Base-by-base conservation (phyloP, 1,140 invertebrate species). In the Oedothorax gibbosus region DNA sequence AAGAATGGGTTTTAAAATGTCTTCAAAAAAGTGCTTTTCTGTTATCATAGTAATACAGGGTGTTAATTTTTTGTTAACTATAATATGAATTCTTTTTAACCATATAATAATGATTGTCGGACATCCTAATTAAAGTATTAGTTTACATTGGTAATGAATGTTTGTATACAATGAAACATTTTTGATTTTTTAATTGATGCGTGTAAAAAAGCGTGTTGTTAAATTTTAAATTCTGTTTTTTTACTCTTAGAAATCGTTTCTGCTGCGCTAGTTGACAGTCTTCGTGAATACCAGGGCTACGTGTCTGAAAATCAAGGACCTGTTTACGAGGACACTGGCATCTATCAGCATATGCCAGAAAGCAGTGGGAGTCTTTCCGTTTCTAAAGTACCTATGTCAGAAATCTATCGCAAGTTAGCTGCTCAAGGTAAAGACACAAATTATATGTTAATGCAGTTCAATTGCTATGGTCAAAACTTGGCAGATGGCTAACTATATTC, bases 211-310 rank as follows among this genome's bases (percentile, higher is more conserved):
- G 7, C 0, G n/a, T 7, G 10, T n/a, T 51, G 12, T 72, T 12
- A 2, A 51, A n/a, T 12, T 51, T 3, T 9, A 4, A 15, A 11
- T 72, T 12, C 14, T 72, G 35, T 65, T 73, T n/a, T n/a, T 20
- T 88, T 86, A 80, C 73, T 90, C 92, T 21, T 87, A 94, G 94
- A 94, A 88, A 92, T 94, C 18, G 90, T 95, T 88, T 93, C 94
- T 51, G 92, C 92, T n/a, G 93, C 94, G 0, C 88, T 95, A 68
- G 92, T 93, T 0, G 94, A 94, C 87, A 94, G 93, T 0, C 89
- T 94, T 80, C 92, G 91, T 21, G 93, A 94, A 85, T 93, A 94
- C 87, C 93, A 93, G n/a, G 57, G 21, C 15, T 75, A 21, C 18
- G 8, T 81, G 2, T 53, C 53, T 49, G 53, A 69, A 53, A 81